Evolutionary conservation across 2,797 vertebrate species (phyloP).

Genomic region (Scolopax rusticola): DNA sequence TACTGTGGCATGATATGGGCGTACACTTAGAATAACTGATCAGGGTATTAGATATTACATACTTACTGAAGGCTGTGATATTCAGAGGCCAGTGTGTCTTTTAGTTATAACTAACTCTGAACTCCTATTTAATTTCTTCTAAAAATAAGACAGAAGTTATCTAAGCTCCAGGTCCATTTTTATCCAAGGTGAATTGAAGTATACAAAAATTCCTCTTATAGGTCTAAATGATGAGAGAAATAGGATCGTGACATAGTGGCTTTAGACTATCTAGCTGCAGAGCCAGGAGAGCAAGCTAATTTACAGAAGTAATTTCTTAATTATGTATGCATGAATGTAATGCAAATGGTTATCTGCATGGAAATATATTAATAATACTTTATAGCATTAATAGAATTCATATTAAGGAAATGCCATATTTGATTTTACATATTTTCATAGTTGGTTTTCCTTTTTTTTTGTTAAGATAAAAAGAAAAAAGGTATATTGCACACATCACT

Average conservation of each 20-base stretch:
- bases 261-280: background rate
- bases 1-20: background rate
- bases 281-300: background rate
- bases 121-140: background rate
- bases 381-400: background rate
- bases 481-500: background rate
- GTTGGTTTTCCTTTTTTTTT: background rate
- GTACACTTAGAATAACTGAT: background rate
- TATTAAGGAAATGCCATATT: background rate
- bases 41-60: background rate
- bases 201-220: background rate
- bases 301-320: background rate
- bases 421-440: background rate
- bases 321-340: background rate
- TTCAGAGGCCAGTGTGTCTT: background rate
- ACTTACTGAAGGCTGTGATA: background rate
- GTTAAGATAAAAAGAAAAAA: background rate
- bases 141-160: background rate
- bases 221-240: background rate
- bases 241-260: accelerated
- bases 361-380: background rate
- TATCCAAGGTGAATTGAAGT: background rate
- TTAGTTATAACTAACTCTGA: background rate
- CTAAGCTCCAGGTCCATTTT: background rate
- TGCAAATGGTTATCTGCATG: background rate